phyloP scores from a whole-genome alignment of 2,113 vertebrate species.

The Phalacrocorax aristotelis region DNA sequence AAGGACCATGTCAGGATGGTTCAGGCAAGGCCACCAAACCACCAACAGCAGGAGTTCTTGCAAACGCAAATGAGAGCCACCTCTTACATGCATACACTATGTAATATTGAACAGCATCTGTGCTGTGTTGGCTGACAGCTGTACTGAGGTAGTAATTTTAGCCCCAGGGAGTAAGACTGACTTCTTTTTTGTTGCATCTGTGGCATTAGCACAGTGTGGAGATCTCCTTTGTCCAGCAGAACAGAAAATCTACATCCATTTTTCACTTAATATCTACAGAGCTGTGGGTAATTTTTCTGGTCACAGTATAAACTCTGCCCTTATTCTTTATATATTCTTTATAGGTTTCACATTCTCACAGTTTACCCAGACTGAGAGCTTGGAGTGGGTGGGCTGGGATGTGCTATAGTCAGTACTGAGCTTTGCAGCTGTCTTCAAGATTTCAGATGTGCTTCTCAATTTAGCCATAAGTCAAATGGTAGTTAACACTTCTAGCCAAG shows the following conservation, averaged over 20 bases:
- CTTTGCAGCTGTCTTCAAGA: neutral
- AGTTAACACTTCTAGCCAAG: neutral
- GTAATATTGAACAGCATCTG: slow-evolving; percentile 6
- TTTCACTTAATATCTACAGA: neutral
- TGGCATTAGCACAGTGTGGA: neutral
- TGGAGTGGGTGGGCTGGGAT: neutral
- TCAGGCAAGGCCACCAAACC: neutral
- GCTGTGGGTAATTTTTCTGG: neutral
- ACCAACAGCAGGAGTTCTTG: neutral
- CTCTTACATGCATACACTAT: neutral
- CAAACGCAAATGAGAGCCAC: rapidly evolving
- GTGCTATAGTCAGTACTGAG: neutral
- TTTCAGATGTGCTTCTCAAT: neutral
- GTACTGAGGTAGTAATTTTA: neutral
- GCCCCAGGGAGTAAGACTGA: neutral
- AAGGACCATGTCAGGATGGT: neutral
- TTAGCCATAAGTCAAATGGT: neutral
- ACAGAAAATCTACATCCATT: neutral
- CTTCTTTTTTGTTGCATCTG: neutral
- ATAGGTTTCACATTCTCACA: neutral
- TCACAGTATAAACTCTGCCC: neutral
- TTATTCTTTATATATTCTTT: neutral
- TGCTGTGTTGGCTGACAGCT: slow-evolving; percentile 9
- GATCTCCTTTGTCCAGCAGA: neutral
- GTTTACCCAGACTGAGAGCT: neutral